These are phyloP conservation scores for Rhinogobius similis DNA, from an alignment of 2,113 vertebrate species.

Conservation along the genomic window DNA sequence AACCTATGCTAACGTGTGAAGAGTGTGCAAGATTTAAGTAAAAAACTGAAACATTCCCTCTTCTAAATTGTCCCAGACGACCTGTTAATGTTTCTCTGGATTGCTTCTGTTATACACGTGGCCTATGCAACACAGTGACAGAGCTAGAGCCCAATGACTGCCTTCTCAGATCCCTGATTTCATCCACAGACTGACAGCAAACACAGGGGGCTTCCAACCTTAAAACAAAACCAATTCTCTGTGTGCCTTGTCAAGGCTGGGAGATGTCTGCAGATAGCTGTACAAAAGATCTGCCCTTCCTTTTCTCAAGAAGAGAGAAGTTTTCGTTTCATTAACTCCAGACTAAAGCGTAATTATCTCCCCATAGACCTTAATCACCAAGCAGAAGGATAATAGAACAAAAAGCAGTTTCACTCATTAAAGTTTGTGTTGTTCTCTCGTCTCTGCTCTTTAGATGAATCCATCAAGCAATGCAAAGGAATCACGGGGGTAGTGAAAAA, in stretches of 20 bases:
- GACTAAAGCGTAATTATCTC: constrained; percentile 82
- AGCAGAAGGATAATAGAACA: constrained; percentile 71
- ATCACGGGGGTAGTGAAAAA: constrained; percentile 43
- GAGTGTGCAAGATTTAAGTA: not conserved
- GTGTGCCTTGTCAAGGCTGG: constrained; percentile 70
- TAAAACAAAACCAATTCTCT: constrained; percentile 73
- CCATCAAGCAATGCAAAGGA: constrained; percentile 65
- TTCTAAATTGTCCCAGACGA: constrained; percentile 34
- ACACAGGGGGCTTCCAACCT: constrained; percentile 45
- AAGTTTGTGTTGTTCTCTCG: constrained; percentile 60
- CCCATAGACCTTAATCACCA: constrained; percentile 79
- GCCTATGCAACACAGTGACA: constrained; percentile 29
- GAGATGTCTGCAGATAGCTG: constrained; percentile 74
- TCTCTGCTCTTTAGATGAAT: constrained; percentile 56
- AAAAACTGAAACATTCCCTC: not conserved
- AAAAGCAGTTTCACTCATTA: constrained; percentile 73
- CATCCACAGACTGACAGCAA: constrained; percentile 63
- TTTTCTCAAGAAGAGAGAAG: constrained; percentile 71
- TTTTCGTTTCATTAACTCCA: constrained; percentile 81
- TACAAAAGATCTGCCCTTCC: constrained; percentile 75
- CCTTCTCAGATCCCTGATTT: constrained; percentile 66
- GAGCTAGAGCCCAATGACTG: constrained; percentile 61
- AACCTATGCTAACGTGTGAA: not conserved
- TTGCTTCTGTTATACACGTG: constrained; percentile 25
- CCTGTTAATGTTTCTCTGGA: constrained; percentile 46